Conservation (phyloP, 2,113 vertebrate genomes). For the Neolamprologus sp. region DNA sequence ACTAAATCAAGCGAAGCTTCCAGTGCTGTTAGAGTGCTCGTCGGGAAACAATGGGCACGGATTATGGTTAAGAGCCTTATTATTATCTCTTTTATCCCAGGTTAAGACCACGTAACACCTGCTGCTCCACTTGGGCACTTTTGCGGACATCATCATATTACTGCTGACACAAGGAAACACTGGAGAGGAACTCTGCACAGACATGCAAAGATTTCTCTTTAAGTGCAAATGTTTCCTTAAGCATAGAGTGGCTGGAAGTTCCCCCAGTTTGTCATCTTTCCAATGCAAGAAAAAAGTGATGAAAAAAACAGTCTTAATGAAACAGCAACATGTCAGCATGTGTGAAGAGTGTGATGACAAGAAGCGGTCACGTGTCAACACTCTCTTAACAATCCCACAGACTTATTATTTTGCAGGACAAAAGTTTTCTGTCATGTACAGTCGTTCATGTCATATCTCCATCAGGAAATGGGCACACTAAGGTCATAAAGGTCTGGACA, state of each 20-base stretch:
- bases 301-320: neutral
- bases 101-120: constrained; percentile 42
- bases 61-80: constrained; percentile 60
- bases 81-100: constrained; percentile 42
- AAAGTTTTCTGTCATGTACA: neutral
- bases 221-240: neutral
- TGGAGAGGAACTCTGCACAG: neutral
- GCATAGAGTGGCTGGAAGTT: neutral
- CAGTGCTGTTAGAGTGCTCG: neutral
- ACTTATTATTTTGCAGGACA: neutral
- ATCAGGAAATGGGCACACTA: neutral
- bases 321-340: neutral
- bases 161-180: neutral
- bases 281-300: neutral
- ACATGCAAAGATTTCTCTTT: neutral
- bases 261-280: neutral
- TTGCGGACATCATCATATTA: constrained; percentile 40
- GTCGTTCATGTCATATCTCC: neutral
- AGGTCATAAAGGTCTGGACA: neutral
- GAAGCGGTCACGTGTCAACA: neutral
- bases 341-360: neutral
- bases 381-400: neutral
- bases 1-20: constrained; percentile 3
- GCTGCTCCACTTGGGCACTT: constrained; percentile 35
- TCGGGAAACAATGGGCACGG: constrained; percentile 29